Conservation (phyloP, 2,797 vertebrate species). For the Pterois miles region DNA sequence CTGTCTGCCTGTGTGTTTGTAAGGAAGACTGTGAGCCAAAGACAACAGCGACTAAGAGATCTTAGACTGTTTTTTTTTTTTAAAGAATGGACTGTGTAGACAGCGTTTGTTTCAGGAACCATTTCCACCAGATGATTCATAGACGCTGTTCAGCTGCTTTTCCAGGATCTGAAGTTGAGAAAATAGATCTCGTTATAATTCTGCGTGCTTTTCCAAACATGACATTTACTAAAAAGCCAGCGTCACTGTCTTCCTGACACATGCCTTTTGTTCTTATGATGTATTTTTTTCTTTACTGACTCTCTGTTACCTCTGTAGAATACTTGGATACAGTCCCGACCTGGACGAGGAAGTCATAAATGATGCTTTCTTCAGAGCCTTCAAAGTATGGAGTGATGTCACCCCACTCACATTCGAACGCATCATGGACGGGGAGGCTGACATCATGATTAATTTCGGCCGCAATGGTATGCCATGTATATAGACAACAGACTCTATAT, state of each 20-base stretch:
- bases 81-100: slow-evolving; percentile 30
- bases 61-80: slow-evolving; percentile 40
- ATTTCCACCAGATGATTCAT: slow-evolving; percentile 60
- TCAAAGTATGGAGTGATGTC: slow-evolving; percentile 97
- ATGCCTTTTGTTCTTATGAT: neutral
- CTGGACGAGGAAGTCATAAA: slow-evolving; percentile 95
- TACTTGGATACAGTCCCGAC: slow-evolving; percentile 92
- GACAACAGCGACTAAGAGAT: slow-evolving; percentile 61
- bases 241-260: neutral
- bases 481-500: neutral
- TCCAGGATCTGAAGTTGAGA: slow-evolving; percentile 12
- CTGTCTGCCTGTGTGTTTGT: slow-evolving; percentile 42
- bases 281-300: neutral
- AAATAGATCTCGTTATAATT: neutral
- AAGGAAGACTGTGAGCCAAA: slow-evolving; percentile 50
- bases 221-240: neutral
- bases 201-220: neutral
- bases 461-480: slow-evolving; percentile 89
- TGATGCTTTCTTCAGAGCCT: slow-evolving; percentile 95
- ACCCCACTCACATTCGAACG: slow-evolving; percentile 91
- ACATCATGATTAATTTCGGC: slow-evolving; percentile 99
- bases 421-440: slow-evolving; percentile 94
- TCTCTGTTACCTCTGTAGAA: slow-evolving; percentile 79
- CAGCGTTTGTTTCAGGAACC: slow-evolving; percentile 39
- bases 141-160: neutral